These are phyloP conservation scores for Ectobius pallidus DNA, from an alignment of 2,888 invertebrate species.

Conservation along the genomic window DNA sequence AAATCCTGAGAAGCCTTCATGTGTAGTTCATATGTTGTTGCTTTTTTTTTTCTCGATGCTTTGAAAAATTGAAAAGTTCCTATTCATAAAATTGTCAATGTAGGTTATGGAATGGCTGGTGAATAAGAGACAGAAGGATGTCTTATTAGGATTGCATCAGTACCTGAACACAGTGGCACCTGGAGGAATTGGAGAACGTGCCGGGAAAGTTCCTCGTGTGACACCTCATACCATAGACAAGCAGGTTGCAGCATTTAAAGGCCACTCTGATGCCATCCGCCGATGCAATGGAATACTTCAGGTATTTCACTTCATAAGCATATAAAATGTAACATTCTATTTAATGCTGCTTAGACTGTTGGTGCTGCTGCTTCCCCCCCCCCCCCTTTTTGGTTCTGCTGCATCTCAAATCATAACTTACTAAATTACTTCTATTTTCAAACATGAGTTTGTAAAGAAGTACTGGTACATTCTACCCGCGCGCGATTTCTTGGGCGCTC, in stretches of 20 bases:
- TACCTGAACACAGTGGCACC: constrained; percentile 50
- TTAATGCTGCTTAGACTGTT: neutral
- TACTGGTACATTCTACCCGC: too few relatives aligned
- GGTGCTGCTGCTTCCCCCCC: too few relatives aligned
- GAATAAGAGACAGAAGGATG: constrained; percentile 60
- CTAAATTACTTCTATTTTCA: too few relatives aligned
- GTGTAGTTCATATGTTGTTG: too few relatives aligned
- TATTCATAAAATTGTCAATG: too few relatives aligned
- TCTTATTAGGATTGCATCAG: constrained; percentile 60
- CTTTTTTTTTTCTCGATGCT: too few relatives aligned
- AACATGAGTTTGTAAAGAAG: too few relatives aligned
- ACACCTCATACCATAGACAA: constrained; percentile 54
- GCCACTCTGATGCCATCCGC: constrained; percentile 30
- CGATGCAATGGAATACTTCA: constrained; percentile 33
- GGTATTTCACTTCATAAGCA: constrained; percentile 8
- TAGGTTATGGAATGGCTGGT: constrained; percentile 57
- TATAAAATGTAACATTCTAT: neutral
- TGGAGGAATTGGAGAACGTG: constrained; percentile 34
- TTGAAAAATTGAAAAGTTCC: too few relatives aligned
- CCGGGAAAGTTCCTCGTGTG: constrained; percentile 49
- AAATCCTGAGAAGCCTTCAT: too few relatives aligned
- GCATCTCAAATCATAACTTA: too few relatives aligned
- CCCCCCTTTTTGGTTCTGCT: too few relatives aligned
- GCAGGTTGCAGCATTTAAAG: constrained; percentile 50
- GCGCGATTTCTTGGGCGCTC: too few relatives aligned